phyloP scores from a whole-genome alignment of 2,113 vertebrate species.

The Pelecanoides urinatrix region DNA sequence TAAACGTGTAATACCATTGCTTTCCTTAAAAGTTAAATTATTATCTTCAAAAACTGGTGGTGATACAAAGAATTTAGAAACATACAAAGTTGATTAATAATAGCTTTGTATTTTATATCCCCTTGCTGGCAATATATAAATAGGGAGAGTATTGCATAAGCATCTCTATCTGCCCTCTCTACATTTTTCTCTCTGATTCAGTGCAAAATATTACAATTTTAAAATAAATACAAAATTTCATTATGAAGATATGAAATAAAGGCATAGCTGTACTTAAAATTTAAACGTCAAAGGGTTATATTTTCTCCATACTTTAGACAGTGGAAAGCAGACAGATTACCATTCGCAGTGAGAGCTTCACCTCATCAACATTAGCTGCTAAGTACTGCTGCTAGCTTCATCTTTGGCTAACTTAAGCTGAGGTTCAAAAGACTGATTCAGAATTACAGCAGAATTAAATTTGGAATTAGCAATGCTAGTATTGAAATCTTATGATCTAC shows the following conservation, averaged over 20 bases:
- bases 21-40: neutral
- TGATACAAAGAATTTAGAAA: neutral
- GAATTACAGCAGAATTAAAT: neutral
- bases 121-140: neutral
- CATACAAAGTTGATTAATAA: neutral
- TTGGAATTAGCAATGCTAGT: neutral
- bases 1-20: neutral
- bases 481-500: neutral
- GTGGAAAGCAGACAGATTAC: neutral
- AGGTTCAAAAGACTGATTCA: neutral
- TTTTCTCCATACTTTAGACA: neutral
- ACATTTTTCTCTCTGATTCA: neutral
- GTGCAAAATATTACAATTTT: neutral
- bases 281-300: neutral
- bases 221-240: neutral
- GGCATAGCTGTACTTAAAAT: neutral
- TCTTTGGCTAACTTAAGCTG: fast-evolving
- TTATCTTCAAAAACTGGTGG: neutral
- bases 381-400: neutral
- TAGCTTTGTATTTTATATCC: neutral
- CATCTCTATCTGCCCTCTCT: neutral
- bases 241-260: neutral
- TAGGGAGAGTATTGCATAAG: neutral
- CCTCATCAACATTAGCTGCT: neutral
- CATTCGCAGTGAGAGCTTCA: neutral